Percentiles rank a stretch among this genome's conserved stretches.
Evolutionary conservation across 2,797 vertebrate genomes (phyloP).

Genomic region (Mormyrops attenuatus): DNA sequence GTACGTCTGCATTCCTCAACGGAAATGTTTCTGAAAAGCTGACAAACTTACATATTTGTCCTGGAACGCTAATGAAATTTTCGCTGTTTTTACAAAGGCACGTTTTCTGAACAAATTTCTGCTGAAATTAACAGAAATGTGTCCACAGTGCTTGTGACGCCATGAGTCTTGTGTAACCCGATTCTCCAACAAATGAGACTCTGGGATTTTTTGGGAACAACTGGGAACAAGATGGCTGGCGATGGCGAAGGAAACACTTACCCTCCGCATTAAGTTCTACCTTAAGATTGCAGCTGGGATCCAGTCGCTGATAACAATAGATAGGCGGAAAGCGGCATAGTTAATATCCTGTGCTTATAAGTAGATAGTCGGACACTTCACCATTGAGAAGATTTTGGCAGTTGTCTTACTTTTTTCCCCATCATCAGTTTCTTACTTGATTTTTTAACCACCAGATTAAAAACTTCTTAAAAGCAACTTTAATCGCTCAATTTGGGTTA

Average conservation of each 20-base stretch:
- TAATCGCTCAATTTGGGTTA: background rate
- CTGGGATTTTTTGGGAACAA: constrained; percentile 43
- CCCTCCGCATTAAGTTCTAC: constrained; percentile 18
- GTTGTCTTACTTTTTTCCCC: background rate
- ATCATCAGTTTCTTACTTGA: background rate
- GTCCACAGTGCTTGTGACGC: constrained; percentile 39
- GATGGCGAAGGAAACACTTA: constrained; percentile 38
- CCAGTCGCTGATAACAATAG: background rate
- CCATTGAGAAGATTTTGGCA: background rate
- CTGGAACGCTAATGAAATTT: background rate
- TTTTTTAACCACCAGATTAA: background rate
- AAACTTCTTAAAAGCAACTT: background rate
- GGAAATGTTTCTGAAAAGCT: background rate
- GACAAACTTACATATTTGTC: background rate
- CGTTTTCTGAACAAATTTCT: background rate
- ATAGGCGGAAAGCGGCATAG: background rate
- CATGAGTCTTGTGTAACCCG: constrained; percentile 56
- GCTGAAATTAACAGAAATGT: constrained; percentile 39
- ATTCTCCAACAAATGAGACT: constrained; percentile 47
- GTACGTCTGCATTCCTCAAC: background rate
- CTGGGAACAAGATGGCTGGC: constrained; percentile 72
- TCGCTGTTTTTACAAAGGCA: background rate
- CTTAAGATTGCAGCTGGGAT: constrained; percentile 17
- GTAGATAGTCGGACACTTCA: background rate
- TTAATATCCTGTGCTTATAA: background rate